A percentile compares a stretch with the other conserved stretches of the same genome.
Evolutionary conservation across 2,797 vertebrate genomes (phyloP).

Genomic region (Phrynocephalus guinanensis): DNA sequence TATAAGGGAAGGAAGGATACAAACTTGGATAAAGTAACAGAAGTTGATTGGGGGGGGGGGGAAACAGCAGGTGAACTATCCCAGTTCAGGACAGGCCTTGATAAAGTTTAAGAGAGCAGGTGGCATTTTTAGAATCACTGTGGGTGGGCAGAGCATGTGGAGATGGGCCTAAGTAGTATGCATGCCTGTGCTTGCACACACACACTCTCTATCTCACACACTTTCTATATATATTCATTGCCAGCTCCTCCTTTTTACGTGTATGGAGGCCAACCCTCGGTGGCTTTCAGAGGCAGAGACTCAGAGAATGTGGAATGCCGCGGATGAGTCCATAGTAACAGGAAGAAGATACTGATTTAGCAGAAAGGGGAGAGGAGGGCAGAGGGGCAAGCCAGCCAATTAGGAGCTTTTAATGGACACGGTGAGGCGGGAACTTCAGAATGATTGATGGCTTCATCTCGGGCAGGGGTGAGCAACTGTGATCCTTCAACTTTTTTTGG

Average conservation of each 20-base stretch:
- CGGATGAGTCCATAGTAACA: background rate
- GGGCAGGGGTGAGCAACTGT: background rate
- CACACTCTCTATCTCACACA: background rate
- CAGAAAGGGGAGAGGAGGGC: background rate
- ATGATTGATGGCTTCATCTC: background rate
- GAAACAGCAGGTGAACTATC: background rate
- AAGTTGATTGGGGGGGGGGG: background rate
- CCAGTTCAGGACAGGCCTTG: background rate
- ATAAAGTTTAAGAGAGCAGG: background rate
- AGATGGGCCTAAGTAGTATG: background rate
- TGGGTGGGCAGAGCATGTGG: background rate
- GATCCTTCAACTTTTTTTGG: background rate
- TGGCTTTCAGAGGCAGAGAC: background rate
- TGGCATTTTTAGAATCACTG: no score
- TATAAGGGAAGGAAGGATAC: background rate
- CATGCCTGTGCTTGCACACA: no score
- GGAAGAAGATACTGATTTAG: background rate
- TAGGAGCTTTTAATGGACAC: no score
- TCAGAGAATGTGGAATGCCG: background rate
- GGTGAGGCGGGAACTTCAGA: background rate
- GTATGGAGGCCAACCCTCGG: background rate
- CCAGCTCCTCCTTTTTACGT: background rate
- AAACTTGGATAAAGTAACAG: background rate
- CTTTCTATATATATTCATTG: background rate
- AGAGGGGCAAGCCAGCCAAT: background rate